Conservation (phyloP, 2,888 invertebrate genomes). For the Hydropsyche betteni region DNA sequence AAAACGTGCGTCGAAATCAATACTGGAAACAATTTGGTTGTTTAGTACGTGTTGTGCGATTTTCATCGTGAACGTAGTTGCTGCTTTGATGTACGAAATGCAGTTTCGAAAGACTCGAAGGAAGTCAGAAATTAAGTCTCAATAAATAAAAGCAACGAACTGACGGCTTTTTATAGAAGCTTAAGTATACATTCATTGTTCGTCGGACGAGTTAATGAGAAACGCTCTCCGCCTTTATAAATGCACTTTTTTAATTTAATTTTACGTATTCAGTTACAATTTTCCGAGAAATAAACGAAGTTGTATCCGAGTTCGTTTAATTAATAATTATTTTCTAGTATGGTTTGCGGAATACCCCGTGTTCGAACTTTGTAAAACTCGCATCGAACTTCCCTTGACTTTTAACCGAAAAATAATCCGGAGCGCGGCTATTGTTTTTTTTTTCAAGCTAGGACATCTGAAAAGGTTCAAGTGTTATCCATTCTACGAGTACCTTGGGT, state of each 20-base stretch:
- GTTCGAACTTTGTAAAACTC: too few relatives aligned
- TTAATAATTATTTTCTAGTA: not conserved
- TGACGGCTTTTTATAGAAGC: not conserved
- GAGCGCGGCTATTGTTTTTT: not conserved
- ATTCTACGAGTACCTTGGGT: constrained; percentile 7
- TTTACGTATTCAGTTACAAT: constrained; percentile 3
- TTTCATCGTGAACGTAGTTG: too few relatives aligned
- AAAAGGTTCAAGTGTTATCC: constrained; percentile 27
- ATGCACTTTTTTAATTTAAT: not conserved
- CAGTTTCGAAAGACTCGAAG: not conserved
- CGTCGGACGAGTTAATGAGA: constrained; percentile 7
- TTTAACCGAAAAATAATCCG: too few relatives aligned
- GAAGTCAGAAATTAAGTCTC: constrained; percentile 29
- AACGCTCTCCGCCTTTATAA: not conserved
- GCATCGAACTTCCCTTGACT: too few relatives aligned
- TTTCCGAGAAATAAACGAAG: not conserved
- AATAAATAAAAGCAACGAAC: constrained; percentile 12
- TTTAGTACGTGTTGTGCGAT: too few relatives aligned
- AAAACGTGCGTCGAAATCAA: too few relatives aligned
- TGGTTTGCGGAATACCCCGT: not conserved
- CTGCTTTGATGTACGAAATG: too few relatives aligned
- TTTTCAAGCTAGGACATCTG: constrained; percentile 5
- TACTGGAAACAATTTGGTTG: too few relatives aligned
- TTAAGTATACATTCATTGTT: not conserved
- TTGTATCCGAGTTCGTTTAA: not conserved